phyloP scores from a whole-genome alignment of 2,113 vertebrate species.

The Crotalus tigris region DNA sequence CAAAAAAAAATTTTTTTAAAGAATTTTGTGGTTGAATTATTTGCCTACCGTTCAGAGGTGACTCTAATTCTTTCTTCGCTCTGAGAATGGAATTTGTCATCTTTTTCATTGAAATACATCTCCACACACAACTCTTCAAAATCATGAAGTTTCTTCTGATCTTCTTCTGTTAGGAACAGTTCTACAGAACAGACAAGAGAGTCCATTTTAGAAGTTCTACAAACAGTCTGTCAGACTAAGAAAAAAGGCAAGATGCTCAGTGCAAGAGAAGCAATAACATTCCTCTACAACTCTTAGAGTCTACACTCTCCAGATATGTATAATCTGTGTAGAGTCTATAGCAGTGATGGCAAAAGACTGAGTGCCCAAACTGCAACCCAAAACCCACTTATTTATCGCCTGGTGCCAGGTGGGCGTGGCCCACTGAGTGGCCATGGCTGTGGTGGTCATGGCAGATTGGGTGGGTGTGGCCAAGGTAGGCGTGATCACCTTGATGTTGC shows the following conservation, averaged over 20 bases:
- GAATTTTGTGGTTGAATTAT: neutral
- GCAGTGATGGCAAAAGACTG: no score
- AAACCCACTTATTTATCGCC: no score
- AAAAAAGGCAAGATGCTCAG: neutral
- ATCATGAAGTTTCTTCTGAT: conserved; percentile 99
- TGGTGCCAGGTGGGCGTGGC: no score
- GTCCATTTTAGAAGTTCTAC: neutral
- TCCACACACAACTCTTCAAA: conserved; percentile 98
- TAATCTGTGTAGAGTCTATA: neutral
- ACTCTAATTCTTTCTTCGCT: conserved; percentile 96
- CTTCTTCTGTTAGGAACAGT: conserved; percentile 95
- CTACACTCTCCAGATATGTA: neutral
- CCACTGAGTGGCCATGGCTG: no score
- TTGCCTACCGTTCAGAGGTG: conserved; percentile 89
- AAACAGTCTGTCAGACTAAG: neutral
- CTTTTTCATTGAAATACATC: conserved; percentile 97
- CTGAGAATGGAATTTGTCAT: conserved; percentile 94
- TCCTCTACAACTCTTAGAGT: neutral
- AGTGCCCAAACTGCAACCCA: no score
- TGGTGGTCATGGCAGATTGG: no score
- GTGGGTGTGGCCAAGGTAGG: no score
- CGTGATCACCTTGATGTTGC: no score
- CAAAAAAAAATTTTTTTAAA: neutral
- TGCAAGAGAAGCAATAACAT: no score
- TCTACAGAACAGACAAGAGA: conserved; percentile 68